Percentiles rank a stretch among this genome's conserved stretches.
phyloP scores from a whole-genome alignment of 2,888 invertebrate genomes.

The Seira sanloemensis region DNA sequence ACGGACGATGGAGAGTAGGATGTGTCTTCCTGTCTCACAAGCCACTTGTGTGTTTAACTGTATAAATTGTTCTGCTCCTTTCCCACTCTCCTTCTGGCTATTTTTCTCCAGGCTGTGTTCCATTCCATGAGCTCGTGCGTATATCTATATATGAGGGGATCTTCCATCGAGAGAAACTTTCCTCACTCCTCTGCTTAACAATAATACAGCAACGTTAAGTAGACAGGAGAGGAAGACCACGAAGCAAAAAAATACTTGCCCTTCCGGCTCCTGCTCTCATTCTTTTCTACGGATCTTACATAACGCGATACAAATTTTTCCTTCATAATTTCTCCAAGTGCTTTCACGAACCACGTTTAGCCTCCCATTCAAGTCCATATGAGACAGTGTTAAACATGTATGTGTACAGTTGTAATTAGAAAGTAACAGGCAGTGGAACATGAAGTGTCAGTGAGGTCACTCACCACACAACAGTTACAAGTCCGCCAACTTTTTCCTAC shows the following conservation, averaged over 20 bases:
- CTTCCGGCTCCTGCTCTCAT: constrained; percentile 45
- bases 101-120: neutral
- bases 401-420: constrained; percentile 16
- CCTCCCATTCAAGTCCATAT: too few species aligned
- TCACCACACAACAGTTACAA: constrained; percentile 3
- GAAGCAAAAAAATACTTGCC: constrained; percentile 33
- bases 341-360: neutral
- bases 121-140: neutral
- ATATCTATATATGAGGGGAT: too few species aligned
- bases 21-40: constrained; percentile 45
- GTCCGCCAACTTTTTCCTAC: neutral
- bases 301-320: neutral
- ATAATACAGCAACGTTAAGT: too few species aligned
- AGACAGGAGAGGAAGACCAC: too few species aligned
- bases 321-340: neutral
- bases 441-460: constrained; percentile 45
- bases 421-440: constrained; percentile 18
- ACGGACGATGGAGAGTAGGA: neutral
- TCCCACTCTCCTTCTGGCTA: neutral
- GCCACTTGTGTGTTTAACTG: neutral
- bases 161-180: neutral
- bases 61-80: constrained; percentile 29
- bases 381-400: neutral
- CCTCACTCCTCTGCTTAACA: neutral
- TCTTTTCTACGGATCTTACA: neutral